Percentiles rank a stretch among this genome's conserved stretches.
Conservation (phyloP, 2,888 invertebrate species). For the Pammene aurita region DNA sequence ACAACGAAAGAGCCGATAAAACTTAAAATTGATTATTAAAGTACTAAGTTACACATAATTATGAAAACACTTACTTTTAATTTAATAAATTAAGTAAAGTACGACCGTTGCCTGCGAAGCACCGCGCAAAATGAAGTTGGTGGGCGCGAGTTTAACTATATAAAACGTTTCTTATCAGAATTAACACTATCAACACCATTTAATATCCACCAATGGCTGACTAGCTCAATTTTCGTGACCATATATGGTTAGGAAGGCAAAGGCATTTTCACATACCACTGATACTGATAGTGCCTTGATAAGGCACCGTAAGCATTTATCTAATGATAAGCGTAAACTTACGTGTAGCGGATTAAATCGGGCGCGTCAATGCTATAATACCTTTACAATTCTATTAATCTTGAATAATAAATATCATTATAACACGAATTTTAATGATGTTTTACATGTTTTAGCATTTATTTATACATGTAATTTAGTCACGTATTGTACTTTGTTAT, state of each 20-base stretch:
- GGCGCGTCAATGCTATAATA: conserved; percentile 17
- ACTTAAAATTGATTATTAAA: background rate
- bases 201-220: conserved; percentile 85
- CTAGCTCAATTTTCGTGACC: conserved; percentile 86
- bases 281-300: conserved; percentile 68
- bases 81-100: conserved; percentile 66
- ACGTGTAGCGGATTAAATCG: conserved; percentile 28
- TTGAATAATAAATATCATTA: conserved; percentile 19
- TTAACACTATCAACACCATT: conserved; percentile 77
- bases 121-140: conserved; percentile 73
- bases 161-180: conserved; percentile 81
- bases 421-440: conserved; percentile 21
- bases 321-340: conserved; percentile 26
- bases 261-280: conserved; percentile 58
- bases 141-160: conserved; percentile 80
- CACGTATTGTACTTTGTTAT: conserved; percentile 5
- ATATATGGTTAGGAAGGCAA: conserved; percentile 87
- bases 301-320: conserved; percentile 47
- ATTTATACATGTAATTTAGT: conserved; percentile 2
- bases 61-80: conserved; percentile 68
- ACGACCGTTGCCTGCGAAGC: conserved; percentile 71
- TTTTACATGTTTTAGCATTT: background rate
- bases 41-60: background rate
- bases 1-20: background rate
- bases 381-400: conserved; percentile 22